Evolutionary conservation across 2,888 invertebrate species (phyloP).

Genomic region (Tholera decimalis): DNA sequence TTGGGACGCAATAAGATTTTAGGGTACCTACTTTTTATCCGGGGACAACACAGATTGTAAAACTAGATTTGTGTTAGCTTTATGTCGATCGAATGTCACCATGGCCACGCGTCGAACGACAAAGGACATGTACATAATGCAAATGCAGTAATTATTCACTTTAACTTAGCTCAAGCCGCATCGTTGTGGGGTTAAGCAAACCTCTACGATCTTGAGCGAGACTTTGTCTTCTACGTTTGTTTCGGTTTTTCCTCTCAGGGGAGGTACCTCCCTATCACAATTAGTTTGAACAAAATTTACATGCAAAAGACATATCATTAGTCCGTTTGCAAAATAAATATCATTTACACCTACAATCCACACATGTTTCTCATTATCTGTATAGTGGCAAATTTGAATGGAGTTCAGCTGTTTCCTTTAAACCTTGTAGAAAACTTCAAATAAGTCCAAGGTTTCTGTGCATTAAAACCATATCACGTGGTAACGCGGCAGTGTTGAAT

Average conservation of each 20-base stretch:
- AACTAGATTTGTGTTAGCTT: background rate
- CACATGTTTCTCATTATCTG: background rate
- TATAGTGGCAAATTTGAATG: background rate
- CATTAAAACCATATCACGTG: constrained; percentile 27
- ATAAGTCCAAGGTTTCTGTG: constrained; percentile 23
- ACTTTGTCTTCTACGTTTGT: too few relatives aligned
- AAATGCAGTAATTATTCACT: background rate
- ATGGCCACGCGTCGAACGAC: background rate
- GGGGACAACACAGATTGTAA: too few relatives aligned
- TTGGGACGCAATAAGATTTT: too few relatives aligned
- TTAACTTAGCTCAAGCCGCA: too few relatives aligned
- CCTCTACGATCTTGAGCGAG: too few relatives aligned
- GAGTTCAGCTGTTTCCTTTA: background rate
- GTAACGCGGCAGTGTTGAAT: background rate
- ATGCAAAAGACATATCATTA: too few relatives aligned
- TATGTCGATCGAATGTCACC: background rate
- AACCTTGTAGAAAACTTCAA: background rate
- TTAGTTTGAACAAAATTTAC: too few relatives aligned
- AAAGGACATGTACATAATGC: background rate
- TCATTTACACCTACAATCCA: background rate
- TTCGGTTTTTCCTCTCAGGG: too few relatives aligned
- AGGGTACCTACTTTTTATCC: too few relatives aligned
- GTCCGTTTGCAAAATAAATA: too few relatives aligned
- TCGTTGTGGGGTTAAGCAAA: too few relatives aligned
- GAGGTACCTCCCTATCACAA: too few relatives aligned